Evolutionary conservation across 2,888 invertebrate species (phyloP), one percentile per base, ranked within the genome.

Genomic region (Thymelicus lineola): DNA sequence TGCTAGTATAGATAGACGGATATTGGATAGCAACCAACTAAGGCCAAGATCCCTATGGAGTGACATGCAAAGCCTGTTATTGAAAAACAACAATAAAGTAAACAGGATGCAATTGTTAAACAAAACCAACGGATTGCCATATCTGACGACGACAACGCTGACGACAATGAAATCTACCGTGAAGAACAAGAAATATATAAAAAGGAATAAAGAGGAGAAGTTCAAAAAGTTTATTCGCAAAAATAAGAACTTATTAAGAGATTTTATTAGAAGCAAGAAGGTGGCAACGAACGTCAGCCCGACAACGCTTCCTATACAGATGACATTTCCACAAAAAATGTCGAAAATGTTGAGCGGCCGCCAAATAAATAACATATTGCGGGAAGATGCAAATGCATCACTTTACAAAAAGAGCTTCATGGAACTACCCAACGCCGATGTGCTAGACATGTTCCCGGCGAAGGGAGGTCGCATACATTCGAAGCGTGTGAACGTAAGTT

Each of bases 401-500:
- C 9, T 7, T 9, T 28, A 15, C 28, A 42, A 46, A 17, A 53
- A 6, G 55, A 62, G 55, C 15, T 15, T 48, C 12, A 62, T 20
- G 12, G 46, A 61, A 64, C 69, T 72, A 53, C 82, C 75, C 6
- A 70, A 45, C 63, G 76, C 78, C 0, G 75, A 77, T 9, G 71
- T 71, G 73, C 75, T 89, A 17, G 89, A 90, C 78, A 85, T 89
- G 89, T 80, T 86, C 12, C 83, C 86, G 0, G 90, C 88, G 0
- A 77, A 72, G 12, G 89, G 89, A 1, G 79, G 76, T 0, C 72
- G 75, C 17, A 58, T 89, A 1, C 75, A 82, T 50, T 17, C 67
- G 5, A 70, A 84, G 68, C 76, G 88, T 20, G 4, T 75, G 0
- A 83, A 82, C 80, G 88, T 87, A 70, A 20, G 17, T 35, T 9